Percentiles rank a stretch among this genome's conserved stretches.
Conservation (phyloP, 2,113 vertebrate species). For the Spheniscus mendiculus region DNA sequence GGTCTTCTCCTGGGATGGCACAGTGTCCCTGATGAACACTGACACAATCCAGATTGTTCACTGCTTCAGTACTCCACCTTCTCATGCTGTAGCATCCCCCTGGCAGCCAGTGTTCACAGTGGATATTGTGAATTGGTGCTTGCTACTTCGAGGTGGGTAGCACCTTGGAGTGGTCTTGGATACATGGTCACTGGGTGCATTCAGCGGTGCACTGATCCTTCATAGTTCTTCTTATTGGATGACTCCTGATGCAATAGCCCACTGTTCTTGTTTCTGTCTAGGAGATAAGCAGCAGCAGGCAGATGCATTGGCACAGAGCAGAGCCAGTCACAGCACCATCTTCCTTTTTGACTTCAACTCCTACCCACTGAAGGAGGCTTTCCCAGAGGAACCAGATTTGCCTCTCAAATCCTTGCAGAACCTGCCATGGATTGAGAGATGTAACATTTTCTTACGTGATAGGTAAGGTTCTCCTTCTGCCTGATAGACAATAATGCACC, state of each 20-base stretch:
- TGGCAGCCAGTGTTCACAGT: constrained; percentile 81
- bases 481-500: neutral
- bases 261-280: neutral
- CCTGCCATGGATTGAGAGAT: constrained; percentile 56
- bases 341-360: constrained; percentile 69
- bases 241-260: neutral
- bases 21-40: constrained; percentile 77
- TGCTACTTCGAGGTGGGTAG: constrained; percentile 81
- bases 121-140: constrained; percentile 58
- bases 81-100: constrained; percentile 43
- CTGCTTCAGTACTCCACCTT: constrained; percentile 68
- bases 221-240: neutral
- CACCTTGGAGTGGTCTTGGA: neutral
- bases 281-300: constrained; percentile 4
- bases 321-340: constrained; percentile 7
- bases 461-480: constrained; percentile 36
- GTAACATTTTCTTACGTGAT: constrained; percentile 54
- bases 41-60: constrained; percentile 63
- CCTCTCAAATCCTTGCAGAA: neutral
- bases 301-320: neutral
- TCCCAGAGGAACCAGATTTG: neutral
- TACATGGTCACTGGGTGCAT: neutral
- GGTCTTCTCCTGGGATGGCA: constrained; percentile 76
- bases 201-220: neutral
- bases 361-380: constrained; percentile 41